A percentile compares a stretch with the other conserved stretches of the same genome.
Evolutionary conservation across 2,113 vertebrate species (phyloP).

Genomic region (Percopsis transmontana): DNA sequence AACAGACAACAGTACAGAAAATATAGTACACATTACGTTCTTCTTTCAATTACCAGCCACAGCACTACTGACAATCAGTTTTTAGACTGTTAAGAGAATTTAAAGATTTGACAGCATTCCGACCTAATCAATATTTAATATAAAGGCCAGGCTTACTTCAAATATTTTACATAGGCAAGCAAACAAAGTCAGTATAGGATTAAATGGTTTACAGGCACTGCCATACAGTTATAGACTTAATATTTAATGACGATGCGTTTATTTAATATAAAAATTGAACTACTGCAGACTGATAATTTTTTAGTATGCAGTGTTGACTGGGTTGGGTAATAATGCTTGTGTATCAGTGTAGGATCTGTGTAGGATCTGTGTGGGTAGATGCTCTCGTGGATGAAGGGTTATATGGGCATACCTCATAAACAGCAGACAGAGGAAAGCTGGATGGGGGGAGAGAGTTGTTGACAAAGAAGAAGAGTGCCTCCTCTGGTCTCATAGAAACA

Average conservation of each 20-base stretch:
- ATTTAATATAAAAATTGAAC: not conserved
- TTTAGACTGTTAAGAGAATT: not conserved
- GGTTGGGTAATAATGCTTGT: not conserved
- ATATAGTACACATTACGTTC: not conserved
- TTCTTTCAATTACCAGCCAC: not conserved
- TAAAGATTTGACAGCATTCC: not conserved
- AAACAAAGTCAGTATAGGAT: not conserved
- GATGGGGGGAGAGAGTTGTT: conserved; percentile 97
- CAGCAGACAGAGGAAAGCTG: conserved; percentile 91
- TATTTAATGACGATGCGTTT: not conserved
- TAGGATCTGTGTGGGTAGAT: not conserved
- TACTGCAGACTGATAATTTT: not conserved
- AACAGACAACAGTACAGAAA: conserved; percentile 16
- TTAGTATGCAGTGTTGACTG: not conserved
- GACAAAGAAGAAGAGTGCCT: conserved; percentile 97
- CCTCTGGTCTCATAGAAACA: conserved; percentile 93
- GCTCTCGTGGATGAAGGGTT: not conserved
- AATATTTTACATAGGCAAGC: not conserved
- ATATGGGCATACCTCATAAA: conserved; percentile 88
- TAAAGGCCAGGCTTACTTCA: not conserved
- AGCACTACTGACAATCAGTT: not conserved
- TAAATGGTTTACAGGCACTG: too few relatives aligned
- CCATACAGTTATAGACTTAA: too few relatives aligned
- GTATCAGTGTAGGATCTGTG: not conserved
- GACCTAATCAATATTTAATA: not conserved